These are phyloP conservation scores for Pogonomyrmex barbatus DNA, from an alignment of 1,140 invertebrate species.

Conservation along the genomic window DNA sequence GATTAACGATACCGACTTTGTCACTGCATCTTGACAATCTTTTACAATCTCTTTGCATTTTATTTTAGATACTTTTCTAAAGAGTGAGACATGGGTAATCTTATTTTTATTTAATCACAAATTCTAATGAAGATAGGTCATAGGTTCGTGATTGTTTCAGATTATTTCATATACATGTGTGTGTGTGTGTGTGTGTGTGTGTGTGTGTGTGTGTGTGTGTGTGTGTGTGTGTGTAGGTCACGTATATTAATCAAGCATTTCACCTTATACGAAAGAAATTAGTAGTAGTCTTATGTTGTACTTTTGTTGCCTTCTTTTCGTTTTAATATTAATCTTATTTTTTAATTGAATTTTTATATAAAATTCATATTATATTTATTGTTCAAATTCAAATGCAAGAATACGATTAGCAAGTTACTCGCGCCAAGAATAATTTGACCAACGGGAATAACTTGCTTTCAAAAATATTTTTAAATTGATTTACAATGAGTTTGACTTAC, in stretches of 20 bases:
- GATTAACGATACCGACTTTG: slow-evolving; percentile 11
- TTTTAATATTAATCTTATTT: background rate
- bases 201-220: too few relatives aligned
- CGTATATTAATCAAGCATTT: too few relatives aligned
- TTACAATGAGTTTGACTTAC: background rate
- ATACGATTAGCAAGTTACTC: background rate
- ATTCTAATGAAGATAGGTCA: background rate
- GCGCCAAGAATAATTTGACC: background rate
- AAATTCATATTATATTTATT: background rate
- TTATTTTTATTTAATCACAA: background rate
- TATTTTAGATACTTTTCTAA: background rate
- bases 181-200: rapidly evolving
- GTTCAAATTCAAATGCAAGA: background rate
- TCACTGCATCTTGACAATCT: background rate
- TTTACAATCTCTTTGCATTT: background rate
- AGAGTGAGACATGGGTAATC: background rate
- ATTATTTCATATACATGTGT: too few relatives aligned
- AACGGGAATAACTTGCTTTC: background rate
- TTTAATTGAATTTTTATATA: background rate
- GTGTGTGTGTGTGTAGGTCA: too few relatives aligned
- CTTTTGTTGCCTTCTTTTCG: too few relatives aligned
- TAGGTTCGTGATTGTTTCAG: too few relatives aligned
- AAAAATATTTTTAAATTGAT: background rate
- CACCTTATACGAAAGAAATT: background rate
- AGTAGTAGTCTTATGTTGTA: background rate